phyloP scores from a whole-genome alignment of 2,797 vertebrate species.

The Melanotaenia maccullochi region DNA sequence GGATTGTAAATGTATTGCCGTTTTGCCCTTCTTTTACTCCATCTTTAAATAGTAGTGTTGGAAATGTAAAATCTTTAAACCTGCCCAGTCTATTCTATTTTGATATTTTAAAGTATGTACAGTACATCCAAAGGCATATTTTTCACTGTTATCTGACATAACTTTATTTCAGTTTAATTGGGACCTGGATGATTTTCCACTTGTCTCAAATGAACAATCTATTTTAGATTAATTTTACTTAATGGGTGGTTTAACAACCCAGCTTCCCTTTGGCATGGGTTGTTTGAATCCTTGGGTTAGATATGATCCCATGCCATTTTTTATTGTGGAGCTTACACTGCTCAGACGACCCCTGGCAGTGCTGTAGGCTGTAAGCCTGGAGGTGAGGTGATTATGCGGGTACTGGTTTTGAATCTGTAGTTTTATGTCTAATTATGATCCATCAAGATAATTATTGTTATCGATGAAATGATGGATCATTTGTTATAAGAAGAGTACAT shows the following conservation, averaged over 20 bases:
- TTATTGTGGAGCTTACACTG: not conserved
- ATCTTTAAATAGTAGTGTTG: constrained; percentile 36
- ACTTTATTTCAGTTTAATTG: constrained; percentile 16
- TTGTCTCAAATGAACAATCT: constrained; percentile 23
- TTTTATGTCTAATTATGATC: constrained; percentile 26
- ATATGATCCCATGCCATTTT: not conserved
- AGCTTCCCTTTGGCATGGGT: constrained; percentile 25
- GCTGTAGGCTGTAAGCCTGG: not conserved
- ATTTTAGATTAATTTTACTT: constrained; percentile 29
- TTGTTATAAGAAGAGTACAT: constrained; percentile 20
- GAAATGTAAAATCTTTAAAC: constrained; percentile 54
- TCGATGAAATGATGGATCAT: not conserved
- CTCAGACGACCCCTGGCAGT: too few species aligned
- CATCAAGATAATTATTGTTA: constrained; percentile 15
- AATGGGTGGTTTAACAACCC: constrained; percentile 2
- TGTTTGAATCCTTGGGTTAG: constrained; percentile 15
- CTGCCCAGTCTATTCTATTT: constrained; percentile 56
- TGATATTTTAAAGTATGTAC: constrained; percentile 64
- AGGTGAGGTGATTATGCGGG: constrained; percentile 21
- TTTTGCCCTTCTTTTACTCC: constrained; percentile 11
- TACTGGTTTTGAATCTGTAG: constrained; percentile 19
- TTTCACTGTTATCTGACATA: constrained; percentile 47
- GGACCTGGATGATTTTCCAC: constrained; percentile 30
- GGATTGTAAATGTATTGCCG: constrained; percentile 60
- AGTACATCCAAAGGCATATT: constrained; percentile 65